Conservation (phyloP, 2,113 vertebrate species). For the Columba janthina region DNA sequence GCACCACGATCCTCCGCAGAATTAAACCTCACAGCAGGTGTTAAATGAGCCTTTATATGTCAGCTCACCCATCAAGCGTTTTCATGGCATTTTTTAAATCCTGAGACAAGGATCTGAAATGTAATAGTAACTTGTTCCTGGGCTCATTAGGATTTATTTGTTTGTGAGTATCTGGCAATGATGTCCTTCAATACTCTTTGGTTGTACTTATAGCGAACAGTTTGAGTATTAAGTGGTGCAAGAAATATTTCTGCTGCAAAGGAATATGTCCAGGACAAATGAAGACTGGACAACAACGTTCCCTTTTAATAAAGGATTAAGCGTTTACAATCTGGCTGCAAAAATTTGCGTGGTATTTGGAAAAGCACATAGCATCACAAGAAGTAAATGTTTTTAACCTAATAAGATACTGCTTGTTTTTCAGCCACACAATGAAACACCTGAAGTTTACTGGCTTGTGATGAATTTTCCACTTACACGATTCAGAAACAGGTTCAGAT, state of each 20-base stretch:
- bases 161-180: not conserved
- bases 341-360: not conserved
- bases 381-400: not conserved
- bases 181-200: not conserved
- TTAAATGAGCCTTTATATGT: constrained; percentile 49
- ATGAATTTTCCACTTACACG: not conserved
- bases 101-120: constrained; percentile 5
- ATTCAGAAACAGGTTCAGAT: not conserved
- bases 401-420: not conserved
- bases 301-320: not conserved
- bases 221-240: not conserved
- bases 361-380: not conserved
- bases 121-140: constrained; percentile 14
- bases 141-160: constrained; percentile 62
- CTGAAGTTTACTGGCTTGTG: not conserved
- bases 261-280: not conserved
- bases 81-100: not conserved
- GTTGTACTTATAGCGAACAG: not conserved
- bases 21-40: not conserved
- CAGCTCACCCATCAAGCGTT: not conserved
- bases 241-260: not conserved
- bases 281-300: not conserved
- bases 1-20: not conserved
- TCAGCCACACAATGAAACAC: not conserved
- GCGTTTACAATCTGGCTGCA: not conserved